Percentiles rank a stretch among this genome's conserved stretches.
Conservation (phyloP, 1,140 invertebrate species). For the Hyles vespertilio region DNA sequence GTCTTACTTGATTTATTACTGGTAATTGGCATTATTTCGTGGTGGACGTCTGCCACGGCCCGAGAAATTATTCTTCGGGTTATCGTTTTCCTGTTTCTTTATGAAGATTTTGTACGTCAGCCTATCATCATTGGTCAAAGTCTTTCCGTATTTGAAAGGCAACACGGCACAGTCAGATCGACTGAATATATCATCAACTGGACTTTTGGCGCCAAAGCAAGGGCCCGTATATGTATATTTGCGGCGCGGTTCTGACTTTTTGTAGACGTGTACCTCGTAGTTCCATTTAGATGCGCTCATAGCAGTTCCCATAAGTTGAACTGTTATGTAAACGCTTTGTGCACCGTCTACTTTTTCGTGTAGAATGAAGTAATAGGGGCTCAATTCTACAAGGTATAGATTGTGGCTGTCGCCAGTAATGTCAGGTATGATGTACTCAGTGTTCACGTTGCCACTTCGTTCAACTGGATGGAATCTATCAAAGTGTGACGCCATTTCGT, state of each 20-base stretch:
- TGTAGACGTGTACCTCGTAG: constrained; percentile 47
- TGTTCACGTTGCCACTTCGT: constrained; percentile 25
- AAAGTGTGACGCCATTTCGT: constrained; percentile 37
- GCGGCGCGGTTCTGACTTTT: constrained; percentile 36
- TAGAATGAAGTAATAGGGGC: constrained; percentile 38
- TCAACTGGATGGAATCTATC: constrained; percentile 30
- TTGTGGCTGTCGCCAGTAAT: constrained; percentile 11
- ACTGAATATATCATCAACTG: constrained; percentile 23
- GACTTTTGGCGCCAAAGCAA: constrained; percentile 20
- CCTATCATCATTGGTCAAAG: constrained; percentile 25
- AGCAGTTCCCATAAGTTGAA: constrained; percentile 36
- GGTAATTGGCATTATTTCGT: too few relatives aligned
- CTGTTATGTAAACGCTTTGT: constrained; percentile 28
- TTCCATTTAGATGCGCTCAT: constrained; percentile 43
- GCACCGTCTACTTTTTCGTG: constrained; percentile 30
- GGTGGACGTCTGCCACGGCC: too few relatives aligned
- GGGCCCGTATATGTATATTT: constrained; percentile 30
- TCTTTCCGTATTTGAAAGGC: constrained; percentile 26
- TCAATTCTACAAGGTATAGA: constrained; percentile 29
- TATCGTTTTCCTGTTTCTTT: constrained; percentile 17
- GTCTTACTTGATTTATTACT: too few relatives aligned
- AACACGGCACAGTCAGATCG: constrained; percentile 24
- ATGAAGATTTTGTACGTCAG: constrained; percentile 43
- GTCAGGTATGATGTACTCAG: constrained; percentile 27
- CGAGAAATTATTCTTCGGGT: neutral